Evolutionary conservation across 2,888 invertebrate species (phyloP), one percentile per base, ranked within the genome.

Genomic region (Amblyjoppa fuscipennis): DNA sequence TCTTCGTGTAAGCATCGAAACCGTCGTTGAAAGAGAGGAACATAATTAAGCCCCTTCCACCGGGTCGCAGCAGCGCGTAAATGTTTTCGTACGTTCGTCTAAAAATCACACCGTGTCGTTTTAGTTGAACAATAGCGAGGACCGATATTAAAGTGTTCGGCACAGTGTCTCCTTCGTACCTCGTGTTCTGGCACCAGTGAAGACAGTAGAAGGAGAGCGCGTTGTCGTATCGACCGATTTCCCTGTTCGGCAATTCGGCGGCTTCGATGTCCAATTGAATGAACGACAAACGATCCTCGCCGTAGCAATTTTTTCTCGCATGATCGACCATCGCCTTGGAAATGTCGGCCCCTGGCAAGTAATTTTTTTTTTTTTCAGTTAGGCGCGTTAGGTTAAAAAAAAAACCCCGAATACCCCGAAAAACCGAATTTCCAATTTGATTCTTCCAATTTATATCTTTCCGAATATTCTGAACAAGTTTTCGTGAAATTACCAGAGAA

Each of bases 191-290:
- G 49, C 97, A 96, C 98, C 98, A 98, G 90, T 98, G 97, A 3
- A 98, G 94, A 85, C 97, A 96, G 92, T 97, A 97, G 92, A 97
- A 97, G 0, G 97, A 97, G 76, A 97, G 96, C 0, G 96, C 95
- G 91, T 97, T 97, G 91, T 96, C 95, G 90, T 97, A 97, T 41
- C 93, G 91, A 75, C 94, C 95, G 20, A 93, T 90, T 68, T 95
- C 90, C 31, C 95, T 94, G 0, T 93, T 92, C 0, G 96, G 95
- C 71, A 96, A 87, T 34, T 94, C 92, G 0, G 94, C 93, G 0
- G 95, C 93, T 68, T 94, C 93, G 61, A 97, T 96, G 90, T 97
- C 96, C 81, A 96, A 91, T 73, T 93, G 91, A 2, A 92, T 74
- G 86, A 95, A 95, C 1, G 93, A 92, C 31, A 95, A 88, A 45